phyloP scores from a whole-genome alignment of 2,888 invertebrate genomes.

The Dolomedes plantarius region DNA sequence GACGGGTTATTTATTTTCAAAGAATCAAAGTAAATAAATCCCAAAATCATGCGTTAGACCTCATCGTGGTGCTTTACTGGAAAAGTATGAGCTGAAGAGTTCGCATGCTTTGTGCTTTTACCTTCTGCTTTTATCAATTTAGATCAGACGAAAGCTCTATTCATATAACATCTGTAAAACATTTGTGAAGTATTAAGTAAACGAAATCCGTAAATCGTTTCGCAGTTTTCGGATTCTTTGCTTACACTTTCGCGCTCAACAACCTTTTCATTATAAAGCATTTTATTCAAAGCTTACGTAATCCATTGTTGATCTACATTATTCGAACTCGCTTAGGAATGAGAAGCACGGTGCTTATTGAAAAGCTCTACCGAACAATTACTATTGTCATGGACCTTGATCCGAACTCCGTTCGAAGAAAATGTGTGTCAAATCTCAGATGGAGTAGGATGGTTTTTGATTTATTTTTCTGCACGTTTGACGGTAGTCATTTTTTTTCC shows the following conservation, averaged over 20 bases:
- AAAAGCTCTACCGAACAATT: not conserved
- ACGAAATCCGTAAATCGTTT: too few species aligned
- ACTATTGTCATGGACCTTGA: constrained; percentile 4
- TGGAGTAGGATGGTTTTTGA: not conserved
- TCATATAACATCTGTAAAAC: too few species aligned
- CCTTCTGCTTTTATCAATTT: too few species aligned
- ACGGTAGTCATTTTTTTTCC: too few species aligned
- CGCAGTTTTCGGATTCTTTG: not conserved
- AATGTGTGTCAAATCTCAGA: not conserved
- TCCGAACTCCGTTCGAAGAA: not conserved
- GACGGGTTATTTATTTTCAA: too few species aligned
- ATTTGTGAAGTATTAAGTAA: too few species aligned
- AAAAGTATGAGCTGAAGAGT: too few species aligned
- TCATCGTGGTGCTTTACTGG: too few species aligned
- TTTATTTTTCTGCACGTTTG: not conserved
- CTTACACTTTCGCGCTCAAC: not conserved
- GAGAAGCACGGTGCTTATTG: not conserved
- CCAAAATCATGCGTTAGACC: too few species aligned
- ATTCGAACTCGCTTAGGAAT: not conserved
- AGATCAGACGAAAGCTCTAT: too few species aligned
- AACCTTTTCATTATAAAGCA: not conserved
- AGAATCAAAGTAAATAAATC: too few species aligned
- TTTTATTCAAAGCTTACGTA: not conserved
- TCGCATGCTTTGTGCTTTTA: too few species aligned
- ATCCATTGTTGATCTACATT: not conserved